These are phyloP conservation scores for Sarcophaga peregrina DNA, from an alignment of 1,140 invertebrate species.

Conservation along the genomic window DNA sequence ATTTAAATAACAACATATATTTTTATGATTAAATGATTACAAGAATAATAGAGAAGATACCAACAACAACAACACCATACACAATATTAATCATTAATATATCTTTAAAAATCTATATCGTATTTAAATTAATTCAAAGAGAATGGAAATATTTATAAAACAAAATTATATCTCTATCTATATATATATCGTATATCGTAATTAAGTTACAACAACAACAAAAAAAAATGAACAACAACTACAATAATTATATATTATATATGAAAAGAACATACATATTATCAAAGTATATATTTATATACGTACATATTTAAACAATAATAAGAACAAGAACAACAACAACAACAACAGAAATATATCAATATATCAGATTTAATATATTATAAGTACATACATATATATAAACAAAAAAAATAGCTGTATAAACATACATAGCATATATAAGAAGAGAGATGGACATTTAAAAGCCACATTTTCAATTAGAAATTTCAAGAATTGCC, in stretches of 20 bases:
- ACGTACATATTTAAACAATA: background rate
- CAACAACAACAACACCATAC: background rate
- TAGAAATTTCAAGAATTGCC: background rate
- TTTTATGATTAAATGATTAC: background rate
- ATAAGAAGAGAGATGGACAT: background rate
- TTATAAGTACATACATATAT: background rate
- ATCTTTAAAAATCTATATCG: constrained; percentile 8
- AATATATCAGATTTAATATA: background rate
- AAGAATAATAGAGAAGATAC: background rate
- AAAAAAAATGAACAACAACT: background rate
- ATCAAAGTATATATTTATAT: background rate
- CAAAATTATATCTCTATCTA: background rate
- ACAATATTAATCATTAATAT: background rate
- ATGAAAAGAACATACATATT: too few species aligned
- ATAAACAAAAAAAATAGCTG: background rate
- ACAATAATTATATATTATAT: background rate
- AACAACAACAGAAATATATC: too few species aligned
- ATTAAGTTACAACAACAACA: too few species aligned
- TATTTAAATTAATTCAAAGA: background rate
- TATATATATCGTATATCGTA: background rate
- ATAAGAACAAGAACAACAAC: background rate
- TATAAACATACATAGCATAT: background rate
- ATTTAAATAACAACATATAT: background rate
- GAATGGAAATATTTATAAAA: background rate
- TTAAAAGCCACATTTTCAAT: background rate